Evolutionary conservation across 1,140 invertebrate genomes (phyloP), one percentile per base, ranked within the genome.

Genomic region (Cotesia typhae): DNA sequence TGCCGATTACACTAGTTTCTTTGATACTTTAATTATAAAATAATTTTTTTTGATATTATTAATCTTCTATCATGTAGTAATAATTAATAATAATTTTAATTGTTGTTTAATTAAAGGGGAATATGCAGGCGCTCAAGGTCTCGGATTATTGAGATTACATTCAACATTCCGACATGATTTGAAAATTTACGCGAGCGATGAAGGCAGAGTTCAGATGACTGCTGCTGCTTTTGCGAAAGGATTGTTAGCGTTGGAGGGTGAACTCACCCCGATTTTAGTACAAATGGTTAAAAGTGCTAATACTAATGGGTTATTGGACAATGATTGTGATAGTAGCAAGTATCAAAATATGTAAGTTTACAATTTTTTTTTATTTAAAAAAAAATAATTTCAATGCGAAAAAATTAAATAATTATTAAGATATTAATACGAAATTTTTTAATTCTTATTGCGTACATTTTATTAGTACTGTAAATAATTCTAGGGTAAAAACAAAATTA

Each of bases 201-300:
- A 99, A 87, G 98, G 98, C 1, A 88, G 98, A 65, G 98, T 99
- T 1, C 98, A 99, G 87, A 99, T 99, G 97, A 99, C 98, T 0
- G 98, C 98, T 0, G 98, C 98, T 10, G 98, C 98, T 9, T 99
- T 99, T 87, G 97, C 98, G 2, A 99, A 99, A 88, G 98, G 98
- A 9, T 87, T 99, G 28, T 87, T 99, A 0, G 98, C 98, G 0
- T 84, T 99, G 47, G 98, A 99, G 88, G 98, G 98, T 7, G 98
- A 99, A 87, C 88, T 99, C 3, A 98, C 98, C 0, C 98, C 98
- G 0, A 99, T 99, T 83, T 87, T 99, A 12, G 97, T 99, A 10
- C 98, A 99, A 87, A 99, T 99, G 98, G 98, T 99, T 1, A 99
- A 99, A 85, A 98, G 95, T 79, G 98, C 98, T 1, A 99, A 99